A percentile compares a stretch with the other conserved stretches of the same genome.
Evolutionary conservation across 2,888 invertebrate species (phyloP).

Genomic region (Melieria omissa): DNA sequence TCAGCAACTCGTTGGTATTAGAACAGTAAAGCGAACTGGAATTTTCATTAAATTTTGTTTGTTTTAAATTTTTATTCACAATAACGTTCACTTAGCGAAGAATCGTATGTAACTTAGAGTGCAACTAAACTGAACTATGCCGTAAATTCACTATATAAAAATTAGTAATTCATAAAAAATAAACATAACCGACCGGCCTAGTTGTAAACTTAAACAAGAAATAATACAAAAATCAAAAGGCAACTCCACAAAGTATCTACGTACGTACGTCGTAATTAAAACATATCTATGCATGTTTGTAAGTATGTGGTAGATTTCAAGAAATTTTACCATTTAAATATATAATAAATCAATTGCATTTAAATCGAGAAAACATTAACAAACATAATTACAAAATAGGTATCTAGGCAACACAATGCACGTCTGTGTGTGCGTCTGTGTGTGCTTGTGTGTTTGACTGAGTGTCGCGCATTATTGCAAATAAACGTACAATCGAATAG

Average conservation of each 20-base stretch:
- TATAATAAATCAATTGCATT: neutral
- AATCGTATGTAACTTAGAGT: conserved; percentile 6
- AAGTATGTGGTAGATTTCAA: no score
- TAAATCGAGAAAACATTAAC: conserved; percentile 9
- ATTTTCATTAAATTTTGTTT: conserved; percentile 10
- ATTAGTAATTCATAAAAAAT: conserved; percentile 5
- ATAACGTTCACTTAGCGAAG: conserved; percentile 22
- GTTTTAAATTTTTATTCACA: conserved; percentile 16
- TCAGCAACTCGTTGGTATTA: no score
- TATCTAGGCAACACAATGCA: no score
- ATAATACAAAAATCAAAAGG: conserved; percentile 5
- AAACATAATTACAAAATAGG: conserved; percentile 7
- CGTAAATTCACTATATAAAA: conserved; percentile 25
- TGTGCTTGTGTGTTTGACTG: no score
- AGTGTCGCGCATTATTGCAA: neutral
- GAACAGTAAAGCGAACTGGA: no score
- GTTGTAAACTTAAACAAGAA: conserved; percentile 7
- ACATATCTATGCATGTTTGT: neutral
- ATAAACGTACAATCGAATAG: neutral
- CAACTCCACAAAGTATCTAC: neutral
- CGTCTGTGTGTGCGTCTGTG: no score
- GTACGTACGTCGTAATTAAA: neutral
- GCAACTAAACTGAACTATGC: conserved; percentile 18
- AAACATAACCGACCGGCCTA: conserved; percentile 2
- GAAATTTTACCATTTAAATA: no score